These are phyloP conservation scores for Megaceryle torquata DNA, from an alignment of 2,113 vertebrate genomes.

Conservation along the genomic window DNA sequence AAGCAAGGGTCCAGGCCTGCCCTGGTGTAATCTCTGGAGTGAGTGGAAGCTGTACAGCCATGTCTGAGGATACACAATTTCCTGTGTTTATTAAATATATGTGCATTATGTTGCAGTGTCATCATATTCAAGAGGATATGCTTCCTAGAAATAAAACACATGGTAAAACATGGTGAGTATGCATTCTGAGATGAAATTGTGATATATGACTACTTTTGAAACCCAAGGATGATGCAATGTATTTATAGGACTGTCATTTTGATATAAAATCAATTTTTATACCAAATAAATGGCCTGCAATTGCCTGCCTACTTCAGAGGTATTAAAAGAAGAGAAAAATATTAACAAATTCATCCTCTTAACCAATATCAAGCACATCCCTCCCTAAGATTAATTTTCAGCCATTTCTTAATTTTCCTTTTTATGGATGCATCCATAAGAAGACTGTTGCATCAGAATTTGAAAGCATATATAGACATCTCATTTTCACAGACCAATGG, in stretches of 20 bases:
- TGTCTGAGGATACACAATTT: not conserved
- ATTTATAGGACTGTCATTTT: not conserved
- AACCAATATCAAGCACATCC: not conserved
- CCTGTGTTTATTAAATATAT: not conserved
- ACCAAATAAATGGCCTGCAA: not conserved
- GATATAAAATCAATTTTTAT: not conserved
- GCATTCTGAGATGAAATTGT: not conserved
- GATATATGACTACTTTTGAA: not conserved
- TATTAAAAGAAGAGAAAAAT: not conserved
- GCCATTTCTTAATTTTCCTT: not conserved
- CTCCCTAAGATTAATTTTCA: not conserved
- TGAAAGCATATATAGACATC: not conserved
- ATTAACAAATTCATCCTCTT: not conserved
- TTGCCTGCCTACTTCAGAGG: not conserved
- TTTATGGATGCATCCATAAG: not conserved
- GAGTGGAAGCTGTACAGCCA: not conserved
- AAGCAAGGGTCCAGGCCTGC: not conserved
- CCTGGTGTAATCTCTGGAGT: not conserved
- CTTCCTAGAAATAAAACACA: not conserved
- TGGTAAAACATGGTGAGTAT: not conserved
- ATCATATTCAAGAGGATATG: not conserved
- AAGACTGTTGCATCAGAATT: not conserved
- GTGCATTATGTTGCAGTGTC: not conserved
- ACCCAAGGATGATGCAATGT: not conserved
- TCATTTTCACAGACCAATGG: not conserved